phyloP scores from a whole-genome alignment of 2,113 vertebrate genomes.

The Verasper variegatus region DNA sequence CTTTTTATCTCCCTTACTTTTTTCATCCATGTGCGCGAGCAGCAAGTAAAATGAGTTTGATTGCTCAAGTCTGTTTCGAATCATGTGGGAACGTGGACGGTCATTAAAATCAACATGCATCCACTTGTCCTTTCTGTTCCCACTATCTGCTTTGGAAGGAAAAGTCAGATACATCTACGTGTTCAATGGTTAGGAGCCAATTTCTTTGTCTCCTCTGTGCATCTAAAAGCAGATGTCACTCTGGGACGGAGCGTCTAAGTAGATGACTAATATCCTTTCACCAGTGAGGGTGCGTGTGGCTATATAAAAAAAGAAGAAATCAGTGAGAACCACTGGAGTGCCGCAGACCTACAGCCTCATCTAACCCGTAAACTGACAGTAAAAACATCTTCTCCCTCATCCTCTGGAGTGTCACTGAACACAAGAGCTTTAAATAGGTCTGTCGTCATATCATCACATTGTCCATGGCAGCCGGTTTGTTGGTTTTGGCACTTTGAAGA shows the following conservation, averaged over 20 bases:
- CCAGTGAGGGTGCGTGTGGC: constrained; percentile 1
- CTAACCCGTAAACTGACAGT: constrained; percentile 14
- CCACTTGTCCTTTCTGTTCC: constrained; percentile 23
- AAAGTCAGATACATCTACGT: not conserved
- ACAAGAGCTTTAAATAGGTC: constrained; percentile 1
- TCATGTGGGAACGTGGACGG: constrained; percentile 64
- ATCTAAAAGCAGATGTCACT: constrained; percentile 12
- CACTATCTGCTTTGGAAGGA: constrained; percentile 10
- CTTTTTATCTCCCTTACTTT: constrained; percentile 51
- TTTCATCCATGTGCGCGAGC: constrained; percentile 31
- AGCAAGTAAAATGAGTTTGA: constrained; percentile 55
- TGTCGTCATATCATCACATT: not conserved
- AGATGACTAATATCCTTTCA: constrained; percentile 13
- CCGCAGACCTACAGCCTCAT: constrained; percentile 10
- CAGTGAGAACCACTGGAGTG: constrained; percentile 9
- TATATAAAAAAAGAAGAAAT: constrained; percentile 19
- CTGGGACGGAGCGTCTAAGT: not conserved
- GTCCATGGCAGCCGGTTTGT: not conserved
- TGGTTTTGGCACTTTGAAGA: constrained; percentile 29
- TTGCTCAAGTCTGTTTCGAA: constrained; percentile 65
- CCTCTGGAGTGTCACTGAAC: constrained; percentile 3
- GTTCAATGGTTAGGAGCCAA: not conserved
- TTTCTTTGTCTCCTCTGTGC: not conserved
- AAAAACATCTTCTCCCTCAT: not conserved
- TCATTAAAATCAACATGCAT: constrained; percentile 20